These are phyloP conservation scores for Spisula solida DNA, from an alignment of 2,888 invertebrate species.

Conservation along the genomic window DNA sequence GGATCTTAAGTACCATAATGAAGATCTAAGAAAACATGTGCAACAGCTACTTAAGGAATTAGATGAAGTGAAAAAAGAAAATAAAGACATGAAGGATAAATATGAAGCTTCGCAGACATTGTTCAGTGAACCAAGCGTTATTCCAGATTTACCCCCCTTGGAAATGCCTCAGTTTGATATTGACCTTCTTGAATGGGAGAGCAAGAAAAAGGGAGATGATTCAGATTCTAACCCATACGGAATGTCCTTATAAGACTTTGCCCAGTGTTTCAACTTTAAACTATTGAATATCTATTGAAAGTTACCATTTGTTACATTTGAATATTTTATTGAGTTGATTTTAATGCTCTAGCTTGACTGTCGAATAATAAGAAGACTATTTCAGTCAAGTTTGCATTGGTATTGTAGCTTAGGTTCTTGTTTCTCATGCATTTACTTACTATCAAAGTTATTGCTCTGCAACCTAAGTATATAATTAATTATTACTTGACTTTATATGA, in stretches of 20 bases:
- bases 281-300: too few species aligned
- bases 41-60: slow-evolving; percentile 80
- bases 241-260: slow-evolving; percentile 22
- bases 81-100: slow-evolving; percentile 68
- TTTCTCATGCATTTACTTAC: too few species aligned
- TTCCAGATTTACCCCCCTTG: slow-evolving; percentile 89
- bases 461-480: too few species aligned
- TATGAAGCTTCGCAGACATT: slow-evolving; percentile 60
- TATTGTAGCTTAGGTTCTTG: too few species aligned
- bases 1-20: slow-evolving; percentile 83
- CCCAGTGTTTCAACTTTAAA: background rate
- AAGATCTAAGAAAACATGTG: slow-evolving; percentile 82
- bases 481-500: too few species aligned
- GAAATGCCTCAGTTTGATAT: slow-evolving; percentile 91
- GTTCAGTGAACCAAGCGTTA: slow-evolving; percentile 87
- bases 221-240: slow-evolving; percentile 37
- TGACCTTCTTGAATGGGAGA: slow-evolving; percentile 69
- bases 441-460: too few species aligned
- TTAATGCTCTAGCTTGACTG: too few species aligned
- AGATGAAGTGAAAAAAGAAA: slow-evolving; percentile 77
- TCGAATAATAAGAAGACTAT: too few species aligned
- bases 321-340: too few species aligned
- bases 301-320: too few species aligned
- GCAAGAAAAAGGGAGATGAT: slow-evolving; percentile 50
- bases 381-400: too few species aligned